These are phyloP conservation scores for Eupeodes latifasciatus DNA, from an alignment of 2,888 invertebrate species.

Conservation along the genomic window DNA sequence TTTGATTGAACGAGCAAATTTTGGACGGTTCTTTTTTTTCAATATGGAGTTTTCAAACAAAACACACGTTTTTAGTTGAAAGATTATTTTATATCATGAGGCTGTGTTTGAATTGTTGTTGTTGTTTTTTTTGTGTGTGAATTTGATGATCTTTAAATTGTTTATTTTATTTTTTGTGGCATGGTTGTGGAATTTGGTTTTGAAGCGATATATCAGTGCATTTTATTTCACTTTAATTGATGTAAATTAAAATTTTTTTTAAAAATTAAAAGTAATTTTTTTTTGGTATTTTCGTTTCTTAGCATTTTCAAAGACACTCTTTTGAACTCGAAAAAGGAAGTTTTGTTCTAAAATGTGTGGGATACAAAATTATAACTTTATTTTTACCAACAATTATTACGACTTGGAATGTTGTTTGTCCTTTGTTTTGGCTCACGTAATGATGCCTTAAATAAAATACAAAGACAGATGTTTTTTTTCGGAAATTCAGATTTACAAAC, in stretches of 20 bases:
- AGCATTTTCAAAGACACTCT: slow-evolving; percentile 14
- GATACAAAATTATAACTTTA: neutral
- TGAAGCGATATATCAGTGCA: neutral
- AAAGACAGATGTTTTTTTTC: neutral
- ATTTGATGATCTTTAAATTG: neutral
- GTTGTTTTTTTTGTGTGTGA: neutral
- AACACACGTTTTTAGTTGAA: slow-evolving; percentile 34
- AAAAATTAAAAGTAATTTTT: neutral
- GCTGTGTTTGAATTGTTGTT: slow-evolving; percentile 7
- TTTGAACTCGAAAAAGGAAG: neutral
- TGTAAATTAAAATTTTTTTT: neutral
- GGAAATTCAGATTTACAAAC: too few relatives aligned
- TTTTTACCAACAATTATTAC: slow-evolving; percentile 7
- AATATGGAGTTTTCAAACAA: slow-evolving; percentile 46
- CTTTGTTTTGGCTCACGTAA: neutral
- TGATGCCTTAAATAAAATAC: slow-evolving; percentile 23
- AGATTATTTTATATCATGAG: slow-evolving; percentile 5
- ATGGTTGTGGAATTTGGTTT: neutral
- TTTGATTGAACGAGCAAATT: slow-evolving; percentile 28
- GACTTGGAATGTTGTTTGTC: slow-evolving; percentile 18
- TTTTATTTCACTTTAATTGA: neutral
- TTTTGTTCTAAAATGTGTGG: neutral
- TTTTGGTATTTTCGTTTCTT: neutral
- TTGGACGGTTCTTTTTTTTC: slow-evolving; percentile 21
- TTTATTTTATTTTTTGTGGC: neutral